Evolutionary conservation across 1,140 invertebrate species (phyloP), one percentile per base, ranked within the genome.

Genomic region (Belonocnema kinseyi): DNA sequence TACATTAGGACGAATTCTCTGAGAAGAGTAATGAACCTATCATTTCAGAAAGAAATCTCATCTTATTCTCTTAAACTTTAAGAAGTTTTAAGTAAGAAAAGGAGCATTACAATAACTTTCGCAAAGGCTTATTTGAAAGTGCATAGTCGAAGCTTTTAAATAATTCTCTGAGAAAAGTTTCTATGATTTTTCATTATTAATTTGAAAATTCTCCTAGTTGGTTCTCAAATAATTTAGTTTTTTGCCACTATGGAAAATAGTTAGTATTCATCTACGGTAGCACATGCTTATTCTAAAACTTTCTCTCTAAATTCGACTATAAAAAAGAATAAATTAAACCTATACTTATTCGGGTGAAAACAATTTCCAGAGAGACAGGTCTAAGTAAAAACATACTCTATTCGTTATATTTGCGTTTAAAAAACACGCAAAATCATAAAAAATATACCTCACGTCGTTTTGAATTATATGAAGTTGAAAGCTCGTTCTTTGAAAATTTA

Each of bases 151-250:
- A 16, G 61, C 61, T 66, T 66, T 66, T 16, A 66, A 66, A 66
- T 66, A 66, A 66, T 14, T 33, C 26, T 1, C 40, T 66, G 3
- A 16, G 14, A 16, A 66, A 66, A 66, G 61, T 66, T 66, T 6
- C n/a, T 46, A 33, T 66, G 40, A 66, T 66, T 13, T 66, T 16
- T 66, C 61, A 58, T 54, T 54, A 17, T 54, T 14, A 17, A 54
- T 19, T n/a, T 54, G n/a, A 8, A 66, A 26, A 33, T 66, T 66
- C 12, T 16, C 40, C 21, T 46, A 66, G 26, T 46, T 40, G 26
- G 40, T 46, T 46, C 61, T 40, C 33, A 6, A 33, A 66, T 54
- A 54, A 19, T 17, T 19, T 7, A 54, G n/a, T 17, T 54, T n/a
- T 17, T 17, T 17, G 7, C 16, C n/a, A 16, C 53, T 54, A 54